A percentile compares a stretch with the other conserved stretches of the same genome.
These are phyloP conservation scores for Craniophora ligustri DNA, from an alignment of 2,888 invertebrate genomes.

Conservation along the genomic window DNA sequence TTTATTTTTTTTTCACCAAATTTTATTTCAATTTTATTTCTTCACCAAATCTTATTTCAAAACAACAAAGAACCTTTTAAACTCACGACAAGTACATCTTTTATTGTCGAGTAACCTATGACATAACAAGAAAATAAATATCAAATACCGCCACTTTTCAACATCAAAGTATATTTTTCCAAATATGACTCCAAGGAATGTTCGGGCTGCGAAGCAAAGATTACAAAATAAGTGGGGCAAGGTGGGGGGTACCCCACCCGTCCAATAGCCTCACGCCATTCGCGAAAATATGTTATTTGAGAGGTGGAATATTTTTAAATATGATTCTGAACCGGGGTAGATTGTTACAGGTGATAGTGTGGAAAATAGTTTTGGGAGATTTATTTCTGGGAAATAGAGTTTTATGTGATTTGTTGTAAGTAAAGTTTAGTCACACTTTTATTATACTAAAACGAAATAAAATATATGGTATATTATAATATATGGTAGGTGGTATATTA, in stretches of 20 bases:
- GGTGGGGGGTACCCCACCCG: constrained; percentile 14
- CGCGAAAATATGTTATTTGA: constrained; percentile 49
- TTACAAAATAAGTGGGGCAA: constrained; percentile 55
- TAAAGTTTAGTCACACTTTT: too few species aligned
- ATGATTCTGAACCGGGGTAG: constrained; percentile 27
- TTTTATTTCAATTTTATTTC: background rate
- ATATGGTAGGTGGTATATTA: too few species aligned
- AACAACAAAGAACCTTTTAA: constrained; percentile 46
- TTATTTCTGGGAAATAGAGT: too few species aligned
- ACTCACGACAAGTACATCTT: constrained; percentile 42
- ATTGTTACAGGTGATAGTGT: constrained; percentile 9
- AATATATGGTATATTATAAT: too few species aligned
- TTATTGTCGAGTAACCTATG: constrained; percentile 49
- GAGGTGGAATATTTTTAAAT: constrained; percentile 52
- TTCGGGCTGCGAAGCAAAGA: constrained; percentile 59
- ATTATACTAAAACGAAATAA: too few species aligned
- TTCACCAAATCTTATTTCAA: constrained; percentile 20
- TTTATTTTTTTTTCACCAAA: too few species aligned
- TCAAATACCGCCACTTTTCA: constrained; percentile 58
- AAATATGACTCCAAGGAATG: constrained; percentile 36
- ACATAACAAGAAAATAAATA: constrained; percentile 53
- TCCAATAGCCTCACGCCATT: constrained; percentile 32
- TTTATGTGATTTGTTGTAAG: background rate
- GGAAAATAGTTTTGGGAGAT: constrained; percentile 1
- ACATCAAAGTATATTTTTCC: constrained; percentile 63